Base-by-base conservation (phyloP, 2,888 invertebrate genomes). In the Colletes collaris region DNA sequence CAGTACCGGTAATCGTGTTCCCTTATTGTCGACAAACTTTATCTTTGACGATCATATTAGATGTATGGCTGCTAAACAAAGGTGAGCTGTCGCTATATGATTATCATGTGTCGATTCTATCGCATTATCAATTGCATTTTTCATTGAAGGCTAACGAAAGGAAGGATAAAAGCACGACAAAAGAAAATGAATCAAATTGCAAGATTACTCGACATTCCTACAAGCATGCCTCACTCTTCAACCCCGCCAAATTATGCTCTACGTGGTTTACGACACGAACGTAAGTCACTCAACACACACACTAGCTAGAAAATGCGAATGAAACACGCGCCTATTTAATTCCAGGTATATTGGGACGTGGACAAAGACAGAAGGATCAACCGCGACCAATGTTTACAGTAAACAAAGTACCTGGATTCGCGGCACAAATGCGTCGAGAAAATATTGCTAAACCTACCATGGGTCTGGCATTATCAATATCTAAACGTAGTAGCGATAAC, bases 41-140 rank as follows among this genome's bases (percentile, higher is more conserved):
- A 95, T 99, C 79, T 99, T 99, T 92, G 99, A 99, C 92, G 99
- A 99, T 94, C 99, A 99, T 92, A 99, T 99, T 86, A 95, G 99
- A 46, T 99, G 99, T 91, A 99, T 99, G 99, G 99, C 99, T 19
- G 99, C 99, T 37, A 99, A 99, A 91, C 99, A 99, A 93, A 97
- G 97, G 97, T 97, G 91, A 79, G 35, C 10, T 52, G 59, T 0
- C 3, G 56, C 19, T 49, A 11, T 2, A 53, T 16, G 5, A 58
- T 16, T 55, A 35, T 10, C 8, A 13, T 56, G 4, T 50, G n/a
- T 70, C 13, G 8, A 19, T 19, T 60, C 7, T 46, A 44, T 5
- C 19, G 46, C 10, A 10, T 46, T 2, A 50, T 58, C 11, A 37
- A 52, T 13, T 55, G 3, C 52, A 7, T 35, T 52, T 70, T 53